Conservation (phyloP, 2,888 invertebrate genomes). For the Acanthopleura granulata region DNA sequence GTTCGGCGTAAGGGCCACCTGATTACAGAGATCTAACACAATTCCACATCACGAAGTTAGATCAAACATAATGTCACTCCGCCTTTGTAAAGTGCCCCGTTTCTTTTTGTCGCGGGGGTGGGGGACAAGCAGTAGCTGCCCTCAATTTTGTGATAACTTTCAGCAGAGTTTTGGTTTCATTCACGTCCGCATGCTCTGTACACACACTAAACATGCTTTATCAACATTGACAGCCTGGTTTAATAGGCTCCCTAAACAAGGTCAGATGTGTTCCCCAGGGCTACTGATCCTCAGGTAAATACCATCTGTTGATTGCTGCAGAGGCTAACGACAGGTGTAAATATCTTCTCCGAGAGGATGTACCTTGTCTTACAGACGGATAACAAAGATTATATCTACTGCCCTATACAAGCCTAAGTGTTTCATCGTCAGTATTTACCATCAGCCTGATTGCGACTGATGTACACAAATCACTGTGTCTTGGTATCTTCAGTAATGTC, state of each 20-base stretch:
- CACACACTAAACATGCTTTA: conserved; percentile 8
- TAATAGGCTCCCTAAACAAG: conserved; percentile 3
- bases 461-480: no score
- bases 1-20: neutral
- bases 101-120: no score
- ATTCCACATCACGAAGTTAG: no score
- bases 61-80: no score
- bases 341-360: neutral
- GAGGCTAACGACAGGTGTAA: neutral
- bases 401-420: no score
- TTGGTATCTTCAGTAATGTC: no score
- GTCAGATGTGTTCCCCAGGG: neutral
- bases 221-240: conserved; percentile 8
- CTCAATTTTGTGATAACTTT: conserved; percentile 6
- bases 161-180: neutral
- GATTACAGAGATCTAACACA: no score
- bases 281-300: conserved; percentile 13
- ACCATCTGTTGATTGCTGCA: conserved; percentile 13
- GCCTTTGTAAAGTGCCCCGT: no score
- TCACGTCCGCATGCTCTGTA: conserved; percentile 1
- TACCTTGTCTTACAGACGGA: no score
- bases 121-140: neutral
- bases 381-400: no score
- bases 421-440: no score
- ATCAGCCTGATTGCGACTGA: no score